Base-by-base conservation (phyloP, 2,888 invertebrate genomes). In the Hypomecis punctinalis region DNA sequence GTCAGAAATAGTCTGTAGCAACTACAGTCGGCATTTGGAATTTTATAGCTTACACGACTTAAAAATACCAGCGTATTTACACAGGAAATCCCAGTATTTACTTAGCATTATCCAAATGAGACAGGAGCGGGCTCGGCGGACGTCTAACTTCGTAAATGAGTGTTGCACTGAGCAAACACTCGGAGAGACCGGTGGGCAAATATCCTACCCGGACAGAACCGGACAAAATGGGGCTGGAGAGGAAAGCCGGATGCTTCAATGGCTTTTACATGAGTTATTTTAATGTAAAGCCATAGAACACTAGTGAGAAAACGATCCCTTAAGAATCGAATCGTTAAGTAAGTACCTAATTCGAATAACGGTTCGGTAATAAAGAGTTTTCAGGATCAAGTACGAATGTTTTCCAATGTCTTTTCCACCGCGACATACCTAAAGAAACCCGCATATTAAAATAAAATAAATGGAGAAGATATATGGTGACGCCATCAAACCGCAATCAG, bases 71-170 rank as follows among this genome's bases (percentile, higher is more conserved):
- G 13, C 11, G 7, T 47, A 35, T 76, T 58, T 65, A 42, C 56
- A 73, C 71, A 69, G 73, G 74, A 79, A 77, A 80, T 78, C 76
- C 77, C 68, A 72, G 78, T 88, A 81, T 89, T 89, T 89, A 81
- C 85, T 75, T 79, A 84, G 78, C 77, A 89, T 91, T 90, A 91
- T 83, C 83, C 86, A 88, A 91, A 90, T 88, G 86, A 89, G 87
- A 79, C 80, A 76, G 82, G 74, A 71, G 75, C 75, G 81, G 84
- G 79, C 80, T 80, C 78, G 56, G 36, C 78, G 83, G 82, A 82
- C 84, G 80, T 83, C 81, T 86, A 88, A 88, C 88, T 89, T 86
- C 77, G 82, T 86, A 90, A 90, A 90, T 86, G 88, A 87, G 89
- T 85, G 84, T 78, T 79, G 84, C 82, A 80, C 85, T 86, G 77